Evolutionary conservation across 2,797 vertebrate genomes (phyloP).

Genomic region (Anguilla pacifica): DNA sequence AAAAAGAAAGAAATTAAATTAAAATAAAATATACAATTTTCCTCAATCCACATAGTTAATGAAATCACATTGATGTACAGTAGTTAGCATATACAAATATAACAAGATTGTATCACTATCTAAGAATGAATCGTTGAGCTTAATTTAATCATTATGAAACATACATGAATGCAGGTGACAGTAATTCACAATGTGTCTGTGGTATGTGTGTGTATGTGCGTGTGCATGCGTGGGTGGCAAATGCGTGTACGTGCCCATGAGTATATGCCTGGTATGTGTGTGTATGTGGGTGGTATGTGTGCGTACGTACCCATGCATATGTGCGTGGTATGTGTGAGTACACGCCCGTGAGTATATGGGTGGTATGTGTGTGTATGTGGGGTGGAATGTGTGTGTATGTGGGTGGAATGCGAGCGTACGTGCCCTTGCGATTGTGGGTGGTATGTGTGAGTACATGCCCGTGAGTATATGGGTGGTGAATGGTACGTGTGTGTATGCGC

Average conservation of each 20-base stretch:
- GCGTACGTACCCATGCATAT: background rate
- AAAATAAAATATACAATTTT: background rate
- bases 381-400: background rate
- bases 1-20: background rate
- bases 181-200: background rate
- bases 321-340: too few species aligned
- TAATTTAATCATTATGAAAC: background rate
- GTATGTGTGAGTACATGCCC: too few species aligned
- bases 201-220: background rate
- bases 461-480: too few species aligned
- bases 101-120: background rate
- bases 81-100: background rate
- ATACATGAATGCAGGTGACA: background rate
- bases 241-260: background rate
- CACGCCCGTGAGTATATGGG: too few species aligned
- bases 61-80: background rate
- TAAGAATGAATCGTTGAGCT: background rate
- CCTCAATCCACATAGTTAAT: background rate
- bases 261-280: background rate
- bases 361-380: background rate
- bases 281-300: background rate
- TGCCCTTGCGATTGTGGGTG: too few species aligned
- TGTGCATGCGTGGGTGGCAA: background rate
- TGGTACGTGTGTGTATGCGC: too few species aligned
- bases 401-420: background rate